Evolutionary conservation across 2,888 invertebrate species (phyloP).

Genomic region (Acholoe squamosa): DNA sequence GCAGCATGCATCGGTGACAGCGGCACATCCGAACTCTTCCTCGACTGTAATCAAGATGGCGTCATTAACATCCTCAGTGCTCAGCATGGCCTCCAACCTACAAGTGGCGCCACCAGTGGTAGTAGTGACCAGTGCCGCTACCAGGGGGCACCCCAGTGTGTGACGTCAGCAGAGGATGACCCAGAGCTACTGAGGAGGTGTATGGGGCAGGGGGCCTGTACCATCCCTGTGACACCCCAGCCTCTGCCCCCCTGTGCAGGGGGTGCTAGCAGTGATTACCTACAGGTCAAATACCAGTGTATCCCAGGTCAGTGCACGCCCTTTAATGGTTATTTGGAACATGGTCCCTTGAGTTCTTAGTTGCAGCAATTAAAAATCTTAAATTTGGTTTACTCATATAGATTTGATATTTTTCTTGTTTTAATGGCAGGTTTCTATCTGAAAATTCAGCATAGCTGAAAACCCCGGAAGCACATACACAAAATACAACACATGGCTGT

Average conservation of each 20-base stretch:
- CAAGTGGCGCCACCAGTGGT: neutral
- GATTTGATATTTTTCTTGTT: too few species aligned
- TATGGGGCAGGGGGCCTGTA: slow-evolving; percentile 47
- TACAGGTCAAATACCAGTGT: slow-evolving; percentile 59
- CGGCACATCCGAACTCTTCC: neutral
- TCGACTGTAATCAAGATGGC: slow-evolving; percentile 34
- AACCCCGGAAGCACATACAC: too few species aligned
- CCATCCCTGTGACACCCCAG: neutral
- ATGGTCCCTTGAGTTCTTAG: too few species aligned
- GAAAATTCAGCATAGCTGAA: too few species aligned
- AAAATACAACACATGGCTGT: too few species aligned
- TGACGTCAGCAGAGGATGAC: neutral
- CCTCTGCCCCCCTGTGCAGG: slow-evolving; percentile 52
- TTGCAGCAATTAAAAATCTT: too few species aligned
- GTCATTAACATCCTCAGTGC: slow-evolving; percentile 53
- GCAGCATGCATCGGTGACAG: neutral
- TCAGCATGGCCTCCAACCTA: slow-evolving; percentile 35
- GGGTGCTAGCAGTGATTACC: neutral
- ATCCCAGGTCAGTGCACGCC: slow-evolving; percentile 54
- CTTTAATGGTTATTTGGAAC: too few species aligned
- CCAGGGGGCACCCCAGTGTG: slow-evolving; percentile 21
- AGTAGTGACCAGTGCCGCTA: neutral
- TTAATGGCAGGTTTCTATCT: too few species aligned
- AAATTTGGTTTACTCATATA: too few species aligned
- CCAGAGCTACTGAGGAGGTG: slow-evolving; percentile 7